phyloP scores from a whole-genome alignment of 2,113 vertebrate species.

The Cynoglossus semilaevis region DNA sequence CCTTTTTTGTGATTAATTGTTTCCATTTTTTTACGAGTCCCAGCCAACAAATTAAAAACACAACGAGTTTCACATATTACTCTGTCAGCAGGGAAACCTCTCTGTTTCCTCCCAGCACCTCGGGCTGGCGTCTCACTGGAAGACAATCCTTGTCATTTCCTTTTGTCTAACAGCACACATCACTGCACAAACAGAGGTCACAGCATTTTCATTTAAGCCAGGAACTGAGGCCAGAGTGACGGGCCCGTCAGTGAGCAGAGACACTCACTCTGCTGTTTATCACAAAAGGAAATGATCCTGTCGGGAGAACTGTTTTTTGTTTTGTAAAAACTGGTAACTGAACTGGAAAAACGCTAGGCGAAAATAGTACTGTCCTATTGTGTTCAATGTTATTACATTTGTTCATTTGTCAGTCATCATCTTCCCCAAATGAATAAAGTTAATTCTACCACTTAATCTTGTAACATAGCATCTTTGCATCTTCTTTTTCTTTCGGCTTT shows the following conservation, averaged over 20 bases:
- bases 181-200: slow-evolving; percentile 14
- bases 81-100: slow-evolving; percentile 24
- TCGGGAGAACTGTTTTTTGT: slow-evolving; percentile 6
- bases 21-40: slow-evolving; percentile 25
- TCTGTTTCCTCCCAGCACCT: slow-evolving; percentile 22
- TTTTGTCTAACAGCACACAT: slow-evolving; percentile 22
- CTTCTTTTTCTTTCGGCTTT: too few relatives aligned
- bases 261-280: slow-evolving; percentile 48
- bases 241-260: slow-evolving; percentile 12
- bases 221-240: slow-evolving; percentile 37
- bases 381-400: too few relatives aligned
- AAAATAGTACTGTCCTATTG: too few relatives aligned
- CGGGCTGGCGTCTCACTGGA: slow-evolving; percentile 21
- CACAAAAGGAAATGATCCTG: slow-evolving; percentile 33
- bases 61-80: slow-evolving; percentile 28
- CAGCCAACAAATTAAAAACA: slow-evolving; percentile 35
- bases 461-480: background rate
- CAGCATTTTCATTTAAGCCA: slow-evolving; percentile 39
- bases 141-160: slow-evolving; percentile 43
- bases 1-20: slow-evolving; percentile 50
- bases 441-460: too few relatives aligned
- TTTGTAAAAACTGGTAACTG: too few relatives aligned
- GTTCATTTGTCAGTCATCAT: too few relatives aligned
- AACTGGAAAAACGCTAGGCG: too few relatives aligned
- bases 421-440: too few relatives aligned